Conservation (phyloP, 2,797 vertebrate genomes). For the Schizothorax lantsangensis region DNA sequence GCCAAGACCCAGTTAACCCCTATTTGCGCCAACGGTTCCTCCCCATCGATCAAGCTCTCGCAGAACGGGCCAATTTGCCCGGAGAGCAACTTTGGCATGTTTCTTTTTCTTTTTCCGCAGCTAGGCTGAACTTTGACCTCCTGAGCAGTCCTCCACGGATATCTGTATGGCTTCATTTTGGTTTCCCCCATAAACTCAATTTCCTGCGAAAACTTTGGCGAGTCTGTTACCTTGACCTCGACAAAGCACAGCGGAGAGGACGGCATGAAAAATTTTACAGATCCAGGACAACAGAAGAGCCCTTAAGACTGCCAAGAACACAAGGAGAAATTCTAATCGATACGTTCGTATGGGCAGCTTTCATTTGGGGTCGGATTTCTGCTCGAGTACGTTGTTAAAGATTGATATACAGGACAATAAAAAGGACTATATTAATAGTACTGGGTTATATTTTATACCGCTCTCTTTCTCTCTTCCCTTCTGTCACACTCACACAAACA, state of each 20-base stretch:
- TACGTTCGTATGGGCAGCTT: constrained; percentile 18
- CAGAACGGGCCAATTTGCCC: constrained; percentile 55
- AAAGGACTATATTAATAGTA: constrained; percentile 33
- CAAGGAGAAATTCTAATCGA: constrained; percentile 40
- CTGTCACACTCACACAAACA: constrained; percentile 38
- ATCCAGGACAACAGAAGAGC: constrained; percentile 15
- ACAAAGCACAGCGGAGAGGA: constrained; percentile 11
- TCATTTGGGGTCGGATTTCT: constrained; percentile 12
- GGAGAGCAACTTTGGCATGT: constrained; percentile 29
- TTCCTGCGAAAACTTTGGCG: not conserved
- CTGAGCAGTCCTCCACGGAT: constrained; percentile 20
- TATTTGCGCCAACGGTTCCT: constrained; percentile 71
- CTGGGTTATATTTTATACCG: constrained; percentile 7
- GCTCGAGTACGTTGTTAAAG: constrained; percentile 27
- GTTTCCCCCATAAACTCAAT: constrained; percentile 20
- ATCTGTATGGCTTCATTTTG: constrained; percentile 7
- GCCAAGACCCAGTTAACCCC: constrained; percentile 71
- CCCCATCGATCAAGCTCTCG: constrained; percentile 74
- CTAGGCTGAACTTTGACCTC: constrained; percentile 54
- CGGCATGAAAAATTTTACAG: constrained; percentile 38
- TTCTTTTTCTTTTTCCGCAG: constrained; percentile 45
- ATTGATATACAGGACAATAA: constrained; percentile 38
- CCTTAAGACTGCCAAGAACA: constrained; percentile 16
- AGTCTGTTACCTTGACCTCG: constrained; percentile 33
- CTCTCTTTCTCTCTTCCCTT: constrained; percentile 13